Evolutionary conservation across 2,797 vertebrate genomes (phyloP).

Genomic region (Acanthurus tractus): DNA sequence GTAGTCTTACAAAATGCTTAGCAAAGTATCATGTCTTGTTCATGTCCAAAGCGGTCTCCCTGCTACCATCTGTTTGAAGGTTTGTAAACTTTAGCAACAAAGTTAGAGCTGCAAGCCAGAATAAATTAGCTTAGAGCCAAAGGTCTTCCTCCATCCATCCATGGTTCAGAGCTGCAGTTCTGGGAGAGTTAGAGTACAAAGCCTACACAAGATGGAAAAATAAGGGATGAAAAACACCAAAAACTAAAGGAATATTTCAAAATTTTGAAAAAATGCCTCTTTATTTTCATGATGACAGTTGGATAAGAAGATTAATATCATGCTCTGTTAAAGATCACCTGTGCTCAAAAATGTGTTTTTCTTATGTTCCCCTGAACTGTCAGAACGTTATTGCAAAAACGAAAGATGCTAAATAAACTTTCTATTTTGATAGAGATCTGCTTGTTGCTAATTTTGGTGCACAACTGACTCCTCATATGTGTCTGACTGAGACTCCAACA

Average conservation of each 20-base stretch:
- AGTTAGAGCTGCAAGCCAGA: neutral
- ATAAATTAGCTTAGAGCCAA: neutral
- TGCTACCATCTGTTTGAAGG: neutral
- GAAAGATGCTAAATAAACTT: no score
- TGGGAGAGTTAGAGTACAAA: slow-evolving; percentile 12
- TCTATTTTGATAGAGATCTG: no score
- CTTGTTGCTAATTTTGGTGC: no score
- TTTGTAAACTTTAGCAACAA: neutral
- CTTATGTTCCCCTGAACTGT: no score
- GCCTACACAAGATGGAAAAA: neutral
- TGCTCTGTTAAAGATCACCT: neutral
- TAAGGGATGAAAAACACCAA: slow-evolving; percentile 2
- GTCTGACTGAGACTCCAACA: no score
- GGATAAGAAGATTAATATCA: neutral
- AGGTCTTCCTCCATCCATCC: neutral
- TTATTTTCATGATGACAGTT: neutral
- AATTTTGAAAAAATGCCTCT: neutral
- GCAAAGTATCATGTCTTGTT: neutral
- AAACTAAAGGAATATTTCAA: neutral
- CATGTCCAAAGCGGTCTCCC: neutral
- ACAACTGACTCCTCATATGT: no score
- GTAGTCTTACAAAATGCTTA: neutral
- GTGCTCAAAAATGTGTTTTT: no score
- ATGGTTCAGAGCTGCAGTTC: slow-evolving; percentile 12
- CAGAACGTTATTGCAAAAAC: no score